Conservation (phyloP, 2,113 vertebrate species). For the Nyctibius bracteatus region DNA sequence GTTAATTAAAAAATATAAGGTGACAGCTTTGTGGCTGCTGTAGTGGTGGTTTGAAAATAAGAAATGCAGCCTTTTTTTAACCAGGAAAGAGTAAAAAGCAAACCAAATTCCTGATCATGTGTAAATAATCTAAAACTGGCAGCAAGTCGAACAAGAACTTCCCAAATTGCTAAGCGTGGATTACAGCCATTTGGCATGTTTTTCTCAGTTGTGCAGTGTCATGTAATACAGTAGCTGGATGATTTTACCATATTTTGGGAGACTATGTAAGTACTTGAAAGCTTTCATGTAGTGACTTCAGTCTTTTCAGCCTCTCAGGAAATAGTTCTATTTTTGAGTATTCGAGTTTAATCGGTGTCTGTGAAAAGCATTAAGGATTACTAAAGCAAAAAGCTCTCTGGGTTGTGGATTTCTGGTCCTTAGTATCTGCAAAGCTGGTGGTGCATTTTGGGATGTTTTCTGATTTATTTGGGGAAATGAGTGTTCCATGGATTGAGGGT, state of each 20-base stretch:
- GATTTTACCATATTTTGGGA: slow-evolving; percentile 4
- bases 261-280: neutral
- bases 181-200: neutral
- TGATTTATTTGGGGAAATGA: neutral
- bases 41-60: neutral
- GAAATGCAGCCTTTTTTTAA: neutral
- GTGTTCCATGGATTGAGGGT: neutral
- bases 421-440: neutral
- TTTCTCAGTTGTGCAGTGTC: neutral
- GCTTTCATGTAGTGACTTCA: neutral
- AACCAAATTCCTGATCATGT: neutral
- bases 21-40: neutral
- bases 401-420: neutral
- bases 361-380: neutral
- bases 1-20: neutral
- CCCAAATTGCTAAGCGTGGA: neutral
- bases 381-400: neutral
- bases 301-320: slow-evolving; percentile 14
- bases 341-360: neutral
- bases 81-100: neutral
- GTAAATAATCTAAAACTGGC: slow-evolving; percentile 28
- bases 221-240: slow-evolving; percentile 35
- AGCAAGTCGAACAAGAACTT: neutral
- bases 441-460: neutral
- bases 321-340: neutral